Evolutionary conservation across 2,797 vertebrate genomes (phyloP).

Genomic region (Phrynocephalus forsythii): DNA sequence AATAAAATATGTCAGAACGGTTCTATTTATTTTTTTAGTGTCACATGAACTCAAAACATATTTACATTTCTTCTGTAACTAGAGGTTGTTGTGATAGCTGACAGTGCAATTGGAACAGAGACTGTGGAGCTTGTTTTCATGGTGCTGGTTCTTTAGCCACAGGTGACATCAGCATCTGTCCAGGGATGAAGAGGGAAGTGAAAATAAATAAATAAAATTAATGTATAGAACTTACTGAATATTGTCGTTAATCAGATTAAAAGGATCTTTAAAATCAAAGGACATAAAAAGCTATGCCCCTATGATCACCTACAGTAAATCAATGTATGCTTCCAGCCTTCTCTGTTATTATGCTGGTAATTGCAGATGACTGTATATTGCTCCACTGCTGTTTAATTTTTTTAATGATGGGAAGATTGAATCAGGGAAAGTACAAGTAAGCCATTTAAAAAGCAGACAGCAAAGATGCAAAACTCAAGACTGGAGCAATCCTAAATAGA

Average conservation of each 20-base stretch:
- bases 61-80: constrained; percentile 21
- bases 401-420: not conserved
- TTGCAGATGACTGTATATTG: not conserved
- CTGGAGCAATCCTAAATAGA: no score
- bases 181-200: not conserved
- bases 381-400: no score
- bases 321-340: not conserved
- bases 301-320: constrained; percentile 11
- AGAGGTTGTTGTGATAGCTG: not conserved
- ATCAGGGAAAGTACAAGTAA: not conserved
- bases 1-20: rapidly evolving
- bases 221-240: not conserved
- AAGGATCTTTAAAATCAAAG: not conserved
- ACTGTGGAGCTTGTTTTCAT: not conserved
- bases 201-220: not conserved
- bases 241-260: not conserved
- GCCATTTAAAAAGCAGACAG: no score
- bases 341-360: not conserved
- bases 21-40: constrained; percentile 9
- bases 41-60: constrained; percentile 9
- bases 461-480: not conserved
- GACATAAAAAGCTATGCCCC: not conserved
- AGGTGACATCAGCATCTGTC: not conserved
- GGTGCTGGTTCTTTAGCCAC: not conserved
- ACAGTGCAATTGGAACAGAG: not conserved